Conservation (phyloP, 2,888 invertebrate species). For the Mythimna loreyi region DNA sequence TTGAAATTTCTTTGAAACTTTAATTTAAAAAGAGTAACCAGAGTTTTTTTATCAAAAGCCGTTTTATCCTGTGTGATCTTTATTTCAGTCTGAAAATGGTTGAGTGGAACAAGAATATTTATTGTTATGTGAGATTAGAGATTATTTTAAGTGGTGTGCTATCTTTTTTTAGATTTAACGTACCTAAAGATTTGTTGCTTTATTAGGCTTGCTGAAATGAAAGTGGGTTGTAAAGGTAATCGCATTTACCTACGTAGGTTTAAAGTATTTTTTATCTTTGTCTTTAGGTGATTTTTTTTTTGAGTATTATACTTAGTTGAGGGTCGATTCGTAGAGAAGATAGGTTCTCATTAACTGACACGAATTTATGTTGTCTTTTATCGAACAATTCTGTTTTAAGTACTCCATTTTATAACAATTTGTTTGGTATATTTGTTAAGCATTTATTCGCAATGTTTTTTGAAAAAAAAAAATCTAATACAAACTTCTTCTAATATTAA, state of each 20-base stretch:
- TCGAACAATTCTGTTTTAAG: too few relatives aligned
- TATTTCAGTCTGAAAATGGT: conserved; percentile 56
- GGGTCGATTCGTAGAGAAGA: neutral
- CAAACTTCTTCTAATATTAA: too few relatives aligned
- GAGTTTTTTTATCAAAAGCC: conserved; percentile 61
- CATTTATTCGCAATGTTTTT: too few relatives aligned
- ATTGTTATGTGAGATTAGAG: conserved; percentile 50
- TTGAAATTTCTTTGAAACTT: conserved; percentile 46
- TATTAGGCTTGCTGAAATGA: neutral
- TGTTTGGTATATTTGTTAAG: too few relatives aligned
- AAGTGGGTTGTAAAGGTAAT: neutral
- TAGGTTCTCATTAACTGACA: too few relatives aligned
- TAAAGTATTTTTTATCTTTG: too few relatives aligned
- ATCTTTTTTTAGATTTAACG: conserved; percentile 27
- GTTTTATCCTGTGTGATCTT: conserved; percentile 61
- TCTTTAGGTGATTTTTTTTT: neutral
- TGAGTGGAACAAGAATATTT: conserved; percentile 51
- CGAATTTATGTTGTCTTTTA: too few relatives aligned
- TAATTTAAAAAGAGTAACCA: conserved; percentile 50
- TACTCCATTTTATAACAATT: too few relatives aligned
- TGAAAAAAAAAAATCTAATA: too few relatives aligned
- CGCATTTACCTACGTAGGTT: neutral
- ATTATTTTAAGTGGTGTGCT: conserved; percentile 42
- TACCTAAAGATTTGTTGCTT: conserved; percentile 18
- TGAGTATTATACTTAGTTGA: neutral